phyloP scores from a whole-genome alignment of 1,140 invertebrate species.

The Drosophila pseudoananassae region DNA sequence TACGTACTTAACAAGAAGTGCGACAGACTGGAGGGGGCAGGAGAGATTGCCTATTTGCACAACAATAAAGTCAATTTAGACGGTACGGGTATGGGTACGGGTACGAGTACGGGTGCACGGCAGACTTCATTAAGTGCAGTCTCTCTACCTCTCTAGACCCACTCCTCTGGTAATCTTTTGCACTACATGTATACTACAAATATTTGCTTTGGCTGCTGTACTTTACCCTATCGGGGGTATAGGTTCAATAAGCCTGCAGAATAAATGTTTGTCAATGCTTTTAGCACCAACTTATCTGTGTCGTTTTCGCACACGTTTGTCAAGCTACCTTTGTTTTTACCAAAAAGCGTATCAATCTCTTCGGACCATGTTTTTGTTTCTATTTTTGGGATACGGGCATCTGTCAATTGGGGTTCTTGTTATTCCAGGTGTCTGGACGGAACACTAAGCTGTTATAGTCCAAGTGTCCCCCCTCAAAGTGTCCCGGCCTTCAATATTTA shows the following conservation, averaged over 20 bases:
- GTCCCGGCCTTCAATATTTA: not conserved
- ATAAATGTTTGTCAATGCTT: slow-evolving; percentile 7
- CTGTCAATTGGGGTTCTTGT: slow-evolving; percentile 31
- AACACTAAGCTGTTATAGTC: not conserved
- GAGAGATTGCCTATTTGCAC: slow-evolving; percentile 68
- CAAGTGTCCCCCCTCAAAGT: not conserved
- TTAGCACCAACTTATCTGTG: not conserved
- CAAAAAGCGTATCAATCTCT: slow-evolving; percentile 26
- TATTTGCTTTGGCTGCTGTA: slow-evolving; percentile 21
- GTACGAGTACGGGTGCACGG: slow-evolving; percentile 12
- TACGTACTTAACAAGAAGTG: slow-evolving; percentile 67
- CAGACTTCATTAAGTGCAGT: slow-evolving; percentile 75
- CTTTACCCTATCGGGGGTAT: slow-evolving; percentile 7
- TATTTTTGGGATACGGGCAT: slow-evolving; percentile 32
- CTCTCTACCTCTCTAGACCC: slow-evolving; percentile 1
- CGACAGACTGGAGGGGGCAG: slow-evolving; percentile 20
- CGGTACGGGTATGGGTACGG: slow-evolving; percentile 19
- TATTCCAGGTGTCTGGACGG: slow-evolving; percentile 2
- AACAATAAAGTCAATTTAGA: slow-evolving; percentile 81
- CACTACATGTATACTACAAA: slow-evolving; percentile 49
- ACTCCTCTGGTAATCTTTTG: slow-evolving; percentile 26
- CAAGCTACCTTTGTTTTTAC: not conserved
- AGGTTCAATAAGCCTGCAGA: not conserved
- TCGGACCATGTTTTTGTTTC: not conserved
- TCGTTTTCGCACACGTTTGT: not conserved